A percentile compares a stretch with the other conserved stretches of the same genome.
Conservation (phyloP, 1,140 invertebrate genomes). For the Arion vulgaris region DNA sequence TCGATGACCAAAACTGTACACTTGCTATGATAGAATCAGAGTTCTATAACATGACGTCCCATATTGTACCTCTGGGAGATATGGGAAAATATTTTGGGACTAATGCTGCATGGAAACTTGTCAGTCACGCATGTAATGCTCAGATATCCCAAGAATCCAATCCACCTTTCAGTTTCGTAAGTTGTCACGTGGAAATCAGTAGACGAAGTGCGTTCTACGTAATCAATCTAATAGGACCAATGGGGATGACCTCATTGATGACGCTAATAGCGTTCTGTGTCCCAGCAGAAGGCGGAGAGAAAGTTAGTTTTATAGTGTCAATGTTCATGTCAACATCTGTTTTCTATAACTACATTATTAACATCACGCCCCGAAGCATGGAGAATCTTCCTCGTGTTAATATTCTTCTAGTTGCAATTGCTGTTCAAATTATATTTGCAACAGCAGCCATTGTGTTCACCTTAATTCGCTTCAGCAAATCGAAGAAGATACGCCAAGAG, state of each 20-base stretch:
- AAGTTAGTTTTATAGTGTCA: slow-evolving; percentile 84
- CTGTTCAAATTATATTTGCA: slow-evolving; percentile 2
- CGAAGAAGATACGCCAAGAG: background rate
- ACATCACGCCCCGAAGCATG: slow-evolving; percentile 94
- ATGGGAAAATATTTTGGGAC: background rate
- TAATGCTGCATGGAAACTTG: slow-evolving; percentile 38
- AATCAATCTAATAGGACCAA: slow-evolving; percentile 76
- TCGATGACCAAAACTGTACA: slow-evolving; percentile 10
- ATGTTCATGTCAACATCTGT: slow-evolving; percentile 73
- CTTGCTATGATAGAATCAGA: background rate
- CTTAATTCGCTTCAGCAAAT: background rate
- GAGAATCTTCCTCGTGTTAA: slow-evolving; percentile 78
- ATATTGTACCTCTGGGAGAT: background rate
- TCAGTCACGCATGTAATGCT: slow-evolving; percentile 55
- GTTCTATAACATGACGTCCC: slow-evolving; percentile 1
- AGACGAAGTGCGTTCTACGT: slow-evolving; percentile 91
- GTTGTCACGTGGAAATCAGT: slow-evolving; percentile 81
- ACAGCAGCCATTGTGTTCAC: slow-evolving; percentile 9
- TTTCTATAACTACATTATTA: slow-evolving; percentile 82
- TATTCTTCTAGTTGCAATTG: slow-evolving; percentile 1
- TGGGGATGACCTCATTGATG: slow-evolving; percentile 75
- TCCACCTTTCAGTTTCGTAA: slow-evolving; percentile 82
- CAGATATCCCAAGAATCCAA: slow-evolving; percentile 78
- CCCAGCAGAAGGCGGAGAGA: slow-evolving; percentile 77
- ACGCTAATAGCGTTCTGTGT: slow-evolving; percentile 76